These are phyloP conservation scores for Merops nubicus DNA, from an alignment of 2,113 vertebrate genomes.

Conservation along the genomic window DNA sequence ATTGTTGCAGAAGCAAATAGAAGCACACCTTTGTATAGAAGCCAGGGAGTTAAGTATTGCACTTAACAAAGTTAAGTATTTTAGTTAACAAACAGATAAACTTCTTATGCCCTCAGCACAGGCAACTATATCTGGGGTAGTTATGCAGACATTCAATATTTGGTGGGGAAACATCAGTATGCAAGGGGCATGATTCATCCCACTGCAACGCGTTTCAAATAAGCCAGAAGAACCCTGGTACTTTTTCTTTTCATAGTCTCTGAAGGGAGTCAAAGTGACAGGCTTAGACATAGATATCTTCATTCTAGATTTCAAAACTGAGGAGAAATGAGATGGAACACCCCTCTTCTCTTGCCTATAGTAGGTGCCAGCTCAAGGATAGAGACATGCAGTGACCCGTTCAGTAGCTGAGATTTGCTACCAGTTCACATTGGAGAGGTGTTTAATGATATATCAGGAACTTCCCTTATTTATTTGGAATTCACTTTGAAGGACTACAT, in stretches of 20 bases:
- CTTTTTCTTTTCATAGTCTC: background rate
- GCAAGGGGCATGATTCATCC: background rate
- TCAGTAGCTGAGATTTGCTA: background rate
- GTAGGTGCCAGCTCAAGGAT: background rate
- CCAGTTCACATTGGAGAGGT: background rate
- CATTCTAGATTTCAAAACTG: background rate
- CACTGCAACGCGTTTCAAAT: background rate
- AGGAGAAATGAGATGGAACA: background rate
- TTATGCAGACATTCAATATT: background rate
- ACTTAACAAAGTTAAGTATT: background rate
- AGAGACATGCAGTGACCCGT: background rate
- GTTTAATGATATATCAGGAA: background rate
- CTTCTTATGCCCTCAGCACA: background rate
- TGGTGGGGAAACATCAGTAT: background rate
- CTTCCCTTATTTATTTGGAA: background rate
- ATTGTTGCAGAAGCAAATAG: background rate
- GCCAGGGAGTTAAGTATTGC: background rate
- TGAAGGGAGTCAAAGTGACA: background rate
- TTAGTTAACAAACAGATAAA: background rate
- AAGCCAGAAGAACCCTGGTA: background rate
- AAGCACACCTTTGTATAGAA: background rate
- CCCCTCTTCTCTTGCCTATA: background rate
- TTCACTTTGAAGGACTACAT: conserved; percentile 33
- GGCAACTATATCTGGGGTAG: background rate
- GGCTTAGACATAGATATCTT: background rate